Conservation (phyloP, 2,797 vertebrate genomes). For the Syndactyla subalaris region DNA sequence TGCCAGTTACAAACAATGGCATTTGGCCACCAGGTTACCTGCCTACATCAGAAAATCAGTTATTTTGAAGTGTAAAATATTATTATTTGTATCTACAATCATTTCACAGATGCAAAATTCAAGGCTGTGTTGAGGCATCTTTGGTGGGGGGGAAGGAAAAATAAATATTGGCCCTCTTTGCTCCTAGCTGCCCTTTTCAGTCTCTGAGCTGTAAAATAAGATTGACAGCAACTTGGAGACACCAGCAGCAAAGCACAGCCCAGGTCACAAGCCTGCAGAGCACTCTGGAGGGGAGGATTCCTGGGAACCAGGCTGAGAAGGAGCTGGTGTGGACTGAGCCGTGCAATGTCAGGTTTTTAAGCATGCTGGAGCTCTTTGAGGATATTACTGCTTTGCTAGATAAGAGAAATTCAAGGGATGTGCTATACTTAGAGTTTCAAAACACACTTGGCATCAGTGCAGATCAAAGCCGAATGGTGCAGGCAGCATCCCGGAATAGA, state of each 20-base stretch:
- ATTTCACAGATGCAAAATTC: not conserved
- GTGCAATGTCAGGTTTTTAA: not conserved
- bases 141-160: not conserved
- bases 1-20: not conserved
- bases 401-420: slow-evolving; percentile 58
- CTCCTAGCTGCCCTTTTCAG: slow-evolving; percentile 43
- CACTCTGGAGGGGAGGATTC: not conserved
- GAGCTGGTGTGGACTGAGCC: not conserved
- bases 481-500: slow-evolving; percentile 60
- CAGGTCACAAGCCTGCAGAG: not conserved
- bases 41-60: not conserved
- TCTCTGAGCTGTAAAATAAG: slow-evolving; percentile 32
- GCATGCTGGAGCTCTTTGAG: slow-evolving; percentile 43
- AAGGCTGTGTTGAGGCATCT: not conserved
- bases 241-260: not conserved
- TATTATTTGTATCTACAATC: not conserved
- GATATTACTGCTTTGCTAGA: slow-evolving; percentile 52
- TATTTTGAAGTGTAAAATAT: not conserved
- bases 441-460: slow-evolving; percentile 62
- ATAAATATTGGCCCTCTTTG: not conserved
- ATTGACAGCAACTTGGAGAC: not conserved
- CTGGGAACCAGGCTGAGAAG: not conserved
- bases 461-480: slow-evolving; percentile 61
- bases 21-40: not conserved
- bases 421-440: slow-evolving; percentile 68